Evolutionary conservation across 37 sponge, comb jelly and placozoan genomes (phyloP).

Genomic region (Corticium candelabrum): DNA sequence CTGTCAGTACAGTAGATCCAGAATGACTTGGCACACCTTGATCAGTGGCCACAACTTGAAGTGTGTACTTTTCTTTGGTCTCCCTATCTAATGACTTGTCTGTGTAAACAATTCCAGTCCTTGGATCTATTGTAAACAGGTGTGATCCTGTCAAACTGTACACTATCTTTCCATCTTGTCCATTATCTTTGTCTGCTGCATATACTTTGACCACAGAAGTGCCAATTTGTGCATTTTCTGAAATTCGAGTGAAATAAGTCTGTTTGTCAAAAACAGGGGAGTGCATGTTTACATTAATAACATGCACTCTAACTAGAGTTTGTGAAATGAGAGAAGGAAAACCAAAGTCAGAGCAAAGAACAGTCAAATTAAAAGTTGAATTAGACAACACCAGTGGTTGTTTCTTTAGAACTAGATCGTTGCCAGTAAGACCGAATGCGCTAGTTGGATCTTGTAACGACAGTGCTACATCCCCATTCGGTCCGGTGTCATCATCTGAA

Average conservation of each 20-base stretch:
- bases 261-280: not conserved
- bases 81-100: not conserved
- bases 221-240: not conserved
- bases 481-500: not conserved
- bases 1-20: not conserved
- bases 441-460: not conserved
- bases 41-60: not conserved
- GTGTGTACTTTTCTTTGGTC: not conserved
- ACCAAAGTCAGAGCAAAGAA: not conserved
- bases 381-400: not conserved
- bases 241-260: not conserved
- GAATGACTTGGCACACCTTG: not conserved
- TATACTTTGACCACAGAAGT: not conserved
- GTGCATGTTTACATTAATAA: not conserved
- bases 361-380: not conserved
- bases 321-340: not conserved
- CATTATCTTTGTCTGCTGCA: not conserved
- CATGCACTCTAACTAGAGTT: not conserved
- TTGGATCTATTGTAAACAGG: not conserved
- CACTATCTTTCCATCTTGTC: not conserved
- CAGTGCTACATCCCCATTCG: not conserved
- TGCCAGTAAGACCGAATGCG: not conserved
- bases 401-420: not conserved
- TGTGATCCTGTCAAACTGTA: not conserved
- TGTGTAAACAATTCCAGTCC: not conserved